Evolutionary conservation across 2,888 invertebrate genomes (phyloP).

Genomic region (Sphinx pinastri): DNA sequence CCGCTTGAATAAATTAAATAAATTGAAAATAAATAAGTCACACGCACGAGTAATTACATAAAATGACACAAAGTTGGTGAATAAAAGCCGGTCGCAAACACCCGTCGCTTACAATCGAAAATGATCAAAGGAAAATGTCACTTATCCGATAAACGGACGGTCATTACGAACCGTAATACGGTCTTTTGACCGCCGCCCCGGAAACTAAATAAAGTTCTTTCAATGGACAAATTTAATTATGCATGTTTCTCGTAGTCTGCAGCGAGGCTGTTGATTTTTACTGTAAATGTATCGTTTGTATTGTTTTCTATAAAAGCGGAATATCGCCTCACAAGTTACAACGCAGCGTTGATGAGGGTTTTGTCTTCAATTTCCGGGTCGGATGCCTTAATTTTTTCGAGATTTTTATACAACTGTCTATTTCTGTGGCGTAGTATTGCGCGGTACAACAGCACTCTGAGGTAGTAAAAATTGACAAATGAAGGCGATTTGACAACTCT

Average conservation of each 20-base stretch:
- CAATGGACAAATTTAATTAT: slow-evolving; percentile 42
- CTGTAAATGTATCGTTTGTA: background rate
- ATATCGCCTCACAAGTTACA: no score
- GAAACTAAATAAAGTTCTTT: slow-evolving; percentile 49
- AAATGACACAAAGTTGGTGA: background rate
- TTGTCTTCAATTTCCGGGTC: background rate
- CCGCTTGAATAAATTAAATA: no score
- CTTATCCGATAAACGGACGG: slow-evolving; percentile 1
- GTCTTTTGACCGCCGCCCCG: slow-evolving; percentile 44
- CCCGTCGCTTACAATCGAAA: background rate
- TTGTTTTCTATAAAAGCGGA: background rate
- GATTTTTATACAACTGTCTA: no score
- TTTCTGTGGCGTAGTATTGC: background rate
- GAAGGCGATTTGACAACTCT: no score
- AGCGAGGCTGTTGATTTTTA: slow-evolving; percentile 8
- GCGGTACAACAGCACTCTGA: no score
- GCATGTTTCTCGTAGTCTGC: slow-evolving; percentile 37
- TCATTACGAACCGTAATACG: slow-evolving; percentile 3
- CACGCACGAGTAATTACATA: background rate
- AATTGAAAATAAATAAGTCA: no score
- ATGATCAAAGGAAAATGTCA: slow-evolving; percentile 17
- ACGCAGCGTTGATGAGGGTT: no score
- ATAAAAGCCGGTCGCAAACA: slow-evolving; percentile 1
- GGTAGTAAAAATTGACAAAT: no score
- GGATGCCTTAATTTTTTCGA: no score